Conservation (phyloP, 2,113 vertebrate genomes). For the Morphnarchus princeps region DNA sequence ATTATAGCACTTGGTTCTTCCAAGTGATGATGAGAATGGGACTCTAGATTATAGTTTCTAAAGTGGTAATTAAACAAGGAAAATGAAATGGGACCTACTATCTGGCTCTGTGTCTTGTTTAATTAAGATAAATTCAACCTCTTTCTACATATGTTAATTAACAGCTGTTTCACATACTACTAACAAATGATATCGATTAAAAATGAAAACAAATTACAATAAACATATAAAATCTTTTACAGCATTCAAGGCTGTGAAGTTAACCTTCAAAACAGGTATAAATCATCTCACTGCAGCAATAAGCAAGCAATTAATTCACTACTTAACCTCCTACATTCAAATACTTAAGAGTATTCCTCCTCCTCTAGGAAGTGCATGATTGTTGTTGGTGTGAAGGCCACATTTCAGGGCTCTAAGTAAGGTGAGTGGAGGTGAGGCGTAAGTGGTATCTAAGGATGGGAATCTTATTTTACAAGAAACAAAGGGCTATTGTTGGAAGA, state of each 20-base stretch:
- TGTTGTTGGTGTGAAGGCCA: background rate
- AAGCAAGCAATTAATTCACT: background rate
- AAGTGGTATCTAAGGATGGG: background rate
- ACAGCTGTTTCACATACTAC: background rate
- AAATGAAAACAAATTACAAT: background rate
- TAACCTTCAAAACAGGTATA: background rate
- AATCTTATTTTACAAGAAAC: background rate
- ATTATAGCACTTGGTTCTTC: background rate
- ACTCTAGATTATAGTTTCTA: background rate
- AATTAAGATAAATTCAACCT: constrained; percentile 30
- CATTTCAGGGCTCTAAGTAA: background rate
- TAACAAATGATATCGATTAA: background rate
- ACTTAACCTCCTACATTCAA: background rate
- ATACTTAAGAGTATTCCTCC: background rate
- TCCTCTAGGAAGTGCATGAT: background rate
- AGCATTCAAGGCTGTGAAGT: background rate
- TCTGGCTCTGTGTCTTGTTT: background rate
- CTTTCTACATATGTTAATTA: background rate
- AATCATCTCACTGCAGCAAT: background rate
- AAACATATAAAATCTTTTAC: background rate
- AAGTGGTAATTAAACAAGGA: background rate
- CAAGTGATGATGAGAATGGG: background rate
- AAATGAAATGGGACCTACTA: background rate
- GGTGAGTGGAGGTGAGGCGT: background rate
- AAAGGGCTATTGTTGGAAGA: background rate